Conservation (phyloP, 1,140 invertebrate genomes). For the Drosophila triauraria region DNA sequence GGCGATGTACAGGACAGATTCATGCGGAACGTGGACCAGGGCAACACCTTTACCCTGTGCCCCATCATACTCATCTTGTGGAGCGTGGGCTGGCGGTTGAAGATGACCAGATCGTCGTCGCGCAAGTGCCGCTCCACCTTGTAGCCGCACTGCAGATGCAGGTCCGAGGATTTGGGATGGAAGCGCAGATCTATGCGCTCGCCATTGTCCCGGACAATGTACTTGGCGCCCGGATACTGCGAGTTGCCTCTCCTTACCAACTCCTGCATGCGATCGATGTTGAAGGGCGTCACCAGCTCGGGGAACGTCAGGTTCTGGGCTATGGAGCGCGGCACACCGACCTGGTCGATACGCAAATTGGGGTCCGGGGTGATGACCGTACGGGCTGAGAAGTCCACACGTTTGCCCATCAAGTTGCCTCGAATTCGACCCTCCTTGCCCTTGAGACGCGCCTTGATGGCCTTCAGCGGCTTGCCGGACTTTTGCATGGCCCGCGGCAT, state of each 20-base stretch:
- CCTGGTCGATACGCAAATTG: slow-evolving; percentile 99
- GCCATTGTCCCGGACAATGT: slow-evolving; percentile 99
- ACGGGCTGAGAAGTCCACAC: slow-evolving; percentile 99
- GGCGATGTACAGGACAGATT: slow-evolving; percentile 98
- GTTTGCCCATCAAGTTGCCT: slow-evolving; percentile 99
- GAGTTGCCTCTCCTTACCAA: slow-evolving; percentile 97
- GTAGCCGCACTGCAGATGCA: slow-evolving; percentile 99
- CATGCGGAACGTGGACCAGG: slow-evolving; percentile 99
- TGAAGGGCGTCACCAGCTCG: slow-evolving; percentile 99
- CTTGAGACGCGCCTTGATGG: slow-evolving; percentile 95
- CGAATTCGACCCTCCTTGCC: slow-evolving; percentile 99
- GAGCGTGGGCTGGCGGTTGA: slow-evolving; percentile 99
- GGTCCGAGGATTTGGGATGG: slow-evolving; percentile 98
- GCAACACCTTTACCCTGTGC: slow-evolving; percentile 98
- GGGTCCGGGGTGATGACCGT: slow-evolving; percentile 99
- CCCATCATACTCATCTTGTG: slow-evolving; percentile 99
- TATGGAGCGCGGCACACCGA: slow-evolving; percentile 98
- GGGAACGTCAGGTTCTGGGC: slow-evolving; percentile 99
- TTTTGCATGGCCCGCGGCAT: slow-evolving; percentile 99
- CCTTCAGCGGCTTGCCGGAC: slow-evolving; percentile 99
- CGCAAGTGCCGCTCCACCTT: slow-evolving; percentile 99
- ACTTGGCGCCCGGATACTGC: slow-evolving; percentile 99
- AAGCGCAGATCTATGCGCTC: slow-evolving; percentile 99
- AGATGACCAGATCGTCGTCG: slow-evolving; percentile 99
- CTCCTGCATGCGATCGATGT: slow-evolving; percentile 99